Conservation (phyloP, 1,140 invertebrate species). For the Zaprionus taronus region DNA sequence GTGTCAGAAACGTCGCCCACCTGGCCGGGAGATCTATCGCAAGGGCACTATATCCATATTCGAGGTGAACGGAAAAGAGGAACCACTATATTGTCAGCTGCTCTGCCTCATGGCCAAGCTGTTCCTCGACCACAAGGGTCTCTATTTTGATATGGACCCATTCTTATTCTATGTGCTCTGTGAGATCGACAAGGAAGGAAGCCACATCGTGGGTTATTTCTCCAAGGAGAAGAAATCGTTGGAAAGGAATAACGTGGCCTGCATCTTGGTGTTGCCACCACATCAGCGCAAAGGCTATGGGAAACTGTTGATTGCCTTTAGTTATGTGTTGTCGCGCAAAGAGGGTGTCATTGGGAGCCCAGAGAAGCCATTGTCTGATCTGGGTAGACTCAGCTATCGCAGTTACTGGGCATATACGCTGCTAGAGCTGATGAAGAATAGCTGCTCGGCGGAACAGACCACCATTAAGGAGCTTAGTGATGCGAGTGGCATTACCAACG, state of each 20-base stretch:
- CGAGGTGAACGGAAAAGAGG: conserved; percentile 95
- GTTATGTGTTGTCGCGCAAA: conserved; percentile 95
- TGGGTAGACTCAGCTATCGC: conserved; percentile 97
- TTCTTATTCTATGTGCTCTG: conserved; percentile 98
- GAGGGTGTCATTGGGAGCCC: conserved; percentile 98
- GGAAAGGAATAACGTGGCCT: conserved; percentile 99
- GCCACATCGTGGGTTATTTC: conserved; percentile 99
- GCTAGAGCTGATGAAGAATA: conserved; percentile 94
- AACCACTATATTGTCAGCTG: conserved; percentile 98
- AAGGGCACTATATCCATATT: conserved; percentile 95
- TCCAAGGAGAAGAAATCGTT: conserved; percentile 99
- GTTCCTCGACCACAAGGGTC: conserved; percentile 98
- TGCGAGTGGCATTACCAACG: conserved; percentile 97
- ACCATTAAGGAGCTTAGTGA: conserved; percentile 97
- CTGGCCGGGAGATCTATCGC: conserved; percentile 96
- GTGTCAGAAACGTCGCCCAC: conserved; percentile 93
- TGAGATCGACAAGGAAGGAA: conserved; percentile 96
- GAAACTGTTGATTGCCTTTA: conserved; percentile 98
- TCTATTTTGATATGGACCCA: conserved; percentile 99
- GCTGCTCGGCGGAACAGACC: conserved; percentile 90
- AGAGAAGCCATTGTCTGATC: conserved; percentile 98
- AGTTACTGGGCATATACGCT: conserved; percentile 99
- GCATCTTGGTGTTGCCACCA: conserved; percentile 98
- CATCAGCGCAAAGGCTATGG: conserved; percentile 99
- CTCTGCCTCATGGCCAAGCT: conserved; percentile 97